phyloP scores from a whole-genome alignment of 2,888 invertebrate species.

The Psococerastis gibbosa region DNA sequence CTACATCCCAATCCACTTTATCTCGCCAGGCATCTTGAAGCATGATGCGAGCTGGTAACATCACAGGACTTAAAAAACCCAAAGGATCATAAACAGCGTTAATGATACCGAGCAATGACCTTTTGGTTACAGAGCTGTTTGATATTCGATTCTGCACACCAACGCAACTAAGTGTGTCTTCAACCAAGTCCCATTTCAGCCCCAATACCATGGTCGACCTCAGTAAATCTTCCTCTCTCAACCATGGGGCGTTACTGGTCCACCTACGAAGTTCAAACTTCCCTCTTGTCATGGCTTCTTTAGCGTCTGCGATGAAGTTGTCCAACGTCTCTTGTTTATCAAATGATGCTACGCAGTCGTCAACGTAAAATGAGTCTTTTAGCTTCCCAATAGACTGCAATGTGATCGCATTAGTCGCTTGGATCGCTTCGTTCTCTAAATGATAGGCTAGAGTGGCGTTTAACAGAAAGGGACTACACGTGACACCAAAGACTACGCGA shows the following conservation, averaged over 20 bases:
- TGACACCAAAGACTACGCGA: constrained; percentile 14
- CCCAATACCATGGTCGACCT: constrained; percentile 11
- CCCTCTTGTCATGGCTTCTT: background rate
- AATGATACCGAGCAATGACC: constrained; percentile 11
- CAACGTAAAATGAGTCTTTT: constrained; percentile 13
- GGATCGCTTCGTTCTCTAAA: background rate
- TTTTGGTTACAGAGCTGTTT: constrained; percentile 12
- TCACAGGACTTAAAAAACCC: constrained; percentile 14
- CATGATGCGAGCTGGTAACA: constrained; percentile 15
- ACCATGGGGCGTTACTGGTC: no score
- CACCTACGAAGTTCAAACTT: constrained; percentile 12
- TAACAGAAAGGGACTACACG: constrained; percentile 13
- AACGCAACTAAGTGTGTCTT: constrained; percentile 9
- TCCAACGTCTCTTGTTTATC: background rate
- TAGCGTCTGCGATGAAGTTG: constrained; percentile 10
- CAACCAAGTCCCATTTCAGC: constrained; percentile 3
- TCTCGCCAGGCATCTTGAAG: constrained; percentile 17
- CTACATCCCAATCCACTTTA: constrained; percentile 17
- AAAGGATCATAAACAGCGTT: constrained; percentile 16
- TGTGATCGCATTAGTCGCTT: no score
- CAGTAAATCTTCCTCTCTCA: background rate
- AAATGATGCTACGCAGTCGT: constrained; percentile 12
- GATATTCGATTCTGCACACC: no score
- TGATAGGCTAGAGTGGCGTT: constrained; percentile 12
- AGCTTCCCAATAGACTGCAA: constrained; percentile 5